Conservation (phyloP, 2,888 invertebrate genomes). For the Hesperia comma region DNA sequence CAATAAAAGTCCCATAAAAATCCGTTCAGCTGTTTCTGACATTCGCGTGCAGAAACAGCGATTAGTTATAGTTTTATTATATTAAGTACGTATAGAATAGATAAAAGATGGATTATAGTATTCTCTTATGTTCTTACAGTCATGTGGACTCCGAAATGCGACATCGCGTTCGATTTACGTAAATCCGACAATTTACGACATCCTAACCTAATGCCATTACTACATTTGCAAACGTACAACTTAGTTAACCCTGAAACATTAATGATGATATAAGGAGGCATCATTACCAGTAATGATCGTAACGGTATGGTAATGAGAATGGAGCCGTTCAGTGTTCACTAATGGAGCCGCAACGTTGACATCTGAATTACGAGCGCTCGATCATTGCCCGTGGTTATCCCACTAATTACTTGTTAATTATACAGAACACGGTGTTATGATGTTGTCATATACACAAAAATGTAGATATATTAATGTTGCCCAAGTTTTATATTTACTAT, state of each 20-base stretch:
- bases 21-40: too few relatives aligned
- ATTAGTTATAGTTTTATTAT: too few relatives aligned
- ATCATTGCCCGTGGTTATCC: constrained; percentile 11
- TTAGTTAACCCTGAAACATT: constrained; percentile 14
- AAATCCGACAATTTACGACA: neutral
- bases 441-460: neutral
- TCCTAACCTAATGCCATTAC: neutral
- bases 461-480: too few relatives aligned
- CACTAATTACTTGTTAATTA: constrained; percentile 12
- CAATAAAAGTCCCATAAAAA: too few relatives aligned
- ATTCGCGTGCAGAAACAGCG: too few relatives aligned
- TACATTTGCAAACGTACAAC: neutral
- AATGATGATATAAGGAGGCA: constrained; percentile 21
- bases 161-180: neutral
- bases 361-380: constrained; percentile 19
- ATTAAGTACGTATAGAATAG: too few relatives aligned
- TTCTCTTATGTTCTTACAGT: too few relatives aligned
- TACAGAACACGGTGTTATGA: neutral
- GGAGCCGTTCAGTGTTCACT: constrained; percentile 16
- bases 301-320: constrained; percentile 29
- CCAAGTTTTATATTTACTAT: too few relatives aligned
- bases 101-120: too few relatives aligned
- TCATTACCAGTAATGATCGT: constrained; percentile 31
- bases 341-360: constrained; percentile 27
- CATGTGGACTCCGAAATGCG: too few relatives aligned